Percentiles rank a stretch among this genome's conserved stretches.
Evolutionary conservation across 2,888 invertebrate genomes (phyloP).

Genomic region (Ametastegia equiseti): DNA sequence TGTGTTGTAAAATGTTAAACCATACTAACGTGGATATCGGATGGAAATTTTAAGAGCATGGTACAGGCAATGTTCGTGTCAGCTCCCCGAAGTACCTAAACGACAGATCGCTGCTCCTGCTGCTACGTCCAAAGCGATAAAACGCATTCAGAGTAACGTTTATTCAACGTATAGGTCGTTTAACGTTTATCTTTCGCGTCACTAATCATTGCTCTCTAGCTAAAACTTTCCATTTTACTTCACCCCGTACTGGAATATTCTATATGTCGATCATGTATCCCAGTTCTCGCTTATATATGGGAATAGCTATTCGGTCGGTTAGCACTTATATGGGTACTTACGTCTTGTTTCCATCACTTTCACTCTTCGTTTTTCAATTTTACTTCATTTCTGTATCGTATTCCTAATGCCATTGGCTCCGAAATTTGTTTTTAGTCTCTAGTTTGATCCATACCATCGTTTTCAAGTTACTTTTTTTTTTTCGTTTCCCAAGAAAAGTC

Average conservation of each 20-base stretch:
- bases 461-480: too few relatives aligned
- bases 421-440: too few relatives aligned
- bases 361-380: too few relatives aligned
- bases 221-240: conserved; percentile 4
- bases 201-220: conserved; percentile 11
- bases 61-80: neutral
- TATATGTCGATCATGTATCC: neutral
- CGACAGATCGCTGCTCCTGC: neutral
- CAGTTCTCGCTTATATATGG: neutral
- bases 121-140: neutral
- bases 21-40: neutral
- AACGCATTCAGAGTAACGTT: too few relatives aligned
- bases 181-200: conserved; percentile 7
- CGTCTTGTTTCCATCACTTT: too few relatives aligned
- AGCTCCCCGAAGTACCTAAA: neutral
- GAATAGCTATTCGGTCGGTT: neutral
- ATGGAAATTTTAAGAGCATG: neutral
- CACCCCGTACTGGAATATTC: neutral
- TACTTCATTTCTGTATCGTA: too few relatives aligned
- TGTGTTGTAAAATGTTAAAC: neutral
- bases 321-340: too few relatives aligned
- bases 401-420: too few relatives aligned
- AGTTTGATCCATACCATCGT: too few relatives aligned
- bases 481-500: too few relatives aligned
- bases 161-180: neutral